phyloP scores from a whole-genome alignment of 2,888 invertebrate genomes.

The Acronicta aceris region DNA sequence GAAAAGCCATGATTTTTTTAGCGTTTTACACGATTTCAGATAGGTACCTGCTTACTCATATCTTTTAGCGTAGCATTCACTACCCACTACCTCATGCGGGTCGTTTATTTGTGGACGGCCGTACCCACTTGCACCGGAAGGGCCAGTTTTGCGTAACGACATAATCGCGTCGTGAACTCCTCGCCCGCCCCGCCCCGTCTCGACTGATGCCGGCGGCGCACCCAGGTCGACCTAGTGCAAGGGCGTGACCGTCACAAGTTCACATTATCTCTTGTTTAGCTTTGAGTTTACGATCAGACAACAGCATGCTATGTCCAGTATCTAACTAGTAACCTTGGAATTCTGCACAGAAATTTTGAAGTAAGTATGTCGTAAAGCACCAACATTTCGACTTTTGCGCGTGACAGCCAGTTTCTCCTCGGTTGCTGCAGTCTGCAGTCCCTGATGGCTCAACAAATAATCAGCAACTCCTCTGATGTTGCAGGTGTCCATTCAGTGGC shows the following conservation, averaged over 20 bases:
- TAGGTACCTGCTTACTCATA: background rate
- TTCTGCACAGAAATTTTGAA: too few species aligned
- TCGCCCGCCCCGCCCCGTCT: conserved; percentile 8
- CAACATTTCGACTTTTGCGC: too few species aligned
- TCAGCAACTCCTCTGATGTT: too few species aligned
- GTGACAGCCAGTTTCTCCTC: too few species aligned
- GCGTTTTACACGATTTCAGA: background rate
- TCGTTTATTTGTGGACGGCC: conserved; percentile 40
- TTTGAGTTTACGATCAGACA: conserved; percentile 8
- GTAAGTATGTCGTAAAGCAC: too few species aligned
- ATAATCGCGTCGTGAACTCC: conserved; percentile 43
- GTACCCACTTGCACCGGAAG: conserved; percentile 55
- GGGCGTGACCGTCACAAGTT: conserved; percentile 47
- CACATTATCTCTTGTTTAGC: conserved; percentile 22
- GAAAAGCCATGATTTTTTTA: too few species aligned
- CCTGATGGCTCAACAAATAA: too few species aligned
- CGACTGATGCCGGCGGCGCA: conserved; percentile 19
- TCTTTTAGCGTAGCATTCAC: conserved; percentile 8
- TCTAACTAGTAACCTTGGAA: background rate
- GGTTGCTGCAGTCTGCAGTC: too few species aligned
- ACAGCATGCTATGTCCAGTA: background rate
- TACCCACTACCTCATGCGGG: conserved; percentile 15
- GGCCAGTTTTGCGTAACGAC: conserved; percentile 53
- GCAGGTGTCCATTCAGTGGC: too few species aligned
- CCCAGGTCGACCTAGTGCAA: conserved; percentile 28